Evolutionary conservation across 2,888 invertebrate species (phyloP).

Genomic region (Palloptera scutellata): DNA sequence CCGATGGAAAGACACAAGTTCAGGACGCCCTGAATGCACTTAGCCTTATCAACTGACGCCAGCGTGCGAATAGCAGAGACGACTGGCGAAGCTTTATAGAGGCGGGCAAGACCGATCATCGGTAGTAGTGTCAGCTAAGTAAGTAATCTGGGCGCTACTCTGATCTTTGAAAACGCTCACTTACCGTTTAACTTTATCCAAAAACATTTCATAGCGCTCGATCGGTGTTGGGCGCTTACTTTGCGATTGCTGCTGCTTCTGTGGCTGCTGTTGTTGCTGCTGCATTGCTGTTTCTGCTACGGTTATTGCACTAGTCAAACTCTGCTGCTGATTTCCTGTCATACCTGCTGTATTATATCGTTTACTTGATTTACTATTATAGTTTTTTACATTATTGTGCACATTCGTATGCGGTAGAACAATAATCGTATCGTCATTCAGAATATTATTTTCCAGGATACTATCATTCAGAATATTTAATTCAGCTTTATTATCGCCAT

Average conservation of each 20-base stretch:
- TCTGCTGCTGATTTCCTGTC: neutral
- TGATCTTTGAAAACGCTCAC: too few species aligned
- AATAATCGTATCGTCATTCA: too few species aligned
- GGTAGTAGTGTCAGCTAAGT: too few species aligned
- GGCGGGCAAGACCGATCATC: too few species aligned
- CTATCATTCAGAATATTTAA: too few species aligned
- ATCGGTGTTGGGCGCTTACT: slow-evolving; percentile 54
- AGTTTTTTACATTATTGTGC: slow-evolving; percentile 17
- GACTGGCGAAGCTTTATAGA: too few species aligned
- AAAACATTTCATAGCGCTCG: slow-evolving; percentile 59
- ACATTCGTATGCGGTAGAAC: slow-evolving; percentile 1
- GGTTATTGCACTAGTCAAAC: neutral
- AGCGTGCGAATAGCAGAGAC: too few species aligned
- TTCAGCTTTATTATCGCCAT: neutral
- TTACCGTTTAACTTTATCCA: slow-evolving; percentile 59
- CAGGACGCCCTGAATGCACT: too few species aligned
- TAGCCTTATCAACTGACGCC: too few species aligned
- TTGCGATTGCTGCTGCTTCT: slow-evolving; percentile 21
- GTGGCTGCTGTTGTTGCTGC: neutral
- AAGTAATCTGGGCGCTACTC: too few species aligned
- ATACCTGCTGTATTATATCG: neutral
- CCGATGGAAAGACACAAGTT: too few species aligned
- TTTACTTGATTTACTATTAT: neutral
- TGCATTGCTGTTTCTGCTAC: neutral
- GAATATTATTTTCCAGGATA: too few species aligned